phyloP scores from a whole-genome alignment of 2,888 invertebrate species.

The Thera britannica region DNA sequence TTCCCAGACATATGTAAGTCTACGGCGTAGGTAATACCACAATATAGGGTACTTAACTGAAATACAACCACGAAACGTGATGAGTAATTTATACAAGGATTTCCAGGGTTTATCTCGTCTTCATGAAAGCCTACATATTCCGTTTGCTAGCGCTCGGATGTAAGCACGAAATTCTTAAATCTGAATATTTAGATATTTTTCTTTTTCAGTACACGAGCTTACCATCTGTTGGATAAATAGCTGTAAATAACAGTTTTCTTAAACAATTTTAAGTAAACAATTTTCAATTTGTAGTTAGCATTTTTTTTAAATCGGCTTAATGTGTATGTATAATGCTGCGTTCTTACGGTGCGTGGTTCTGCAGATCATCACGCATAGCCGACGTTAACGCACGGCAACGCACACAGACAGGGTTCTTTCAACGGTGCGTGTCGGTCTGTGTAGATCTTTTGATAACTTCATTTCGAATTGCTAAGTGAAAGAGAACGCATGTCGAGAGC shows the following conservation, averaged over 20 bases:
- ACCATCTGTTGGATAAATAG: constrained; percentile 50
- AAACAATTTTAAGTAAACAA: neutral
- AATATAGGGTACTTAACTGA: constrained; percentile 6
- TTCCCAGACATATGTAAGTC: neutral
- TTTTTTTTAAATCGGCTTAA: no score
- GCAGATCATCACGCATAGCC: no score
- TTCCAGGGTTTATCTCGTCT: constrained; percentile 20
- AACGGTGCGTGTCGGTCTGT: no score
- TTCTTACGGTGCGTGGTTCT: no score
- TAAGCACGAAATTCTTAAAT: constrained; percentile 38
- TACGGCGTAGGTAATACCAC: constrained; percentile 1
- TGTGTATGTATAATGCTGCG: no score
- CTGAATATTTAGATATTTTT: constrained; percentile 40
- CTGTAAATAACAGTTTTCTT: constrained; percentile 37
- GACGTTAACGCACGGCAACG: no score
- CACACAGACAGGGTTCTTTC: no score
- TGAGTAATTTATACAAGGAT: constrained; percentile 26
- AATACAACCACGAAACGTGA: constrained; percentile 17
- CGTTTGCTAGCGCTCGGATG: constrained; percentile 22
- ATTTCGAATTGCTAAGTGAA: no score
- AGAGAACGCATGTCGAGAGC: no score
- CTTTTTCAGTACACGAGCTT: constrained; percentile 33
- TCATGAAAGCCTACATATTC: constrained; percentile 31
- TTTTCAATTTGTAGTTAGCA: no score
- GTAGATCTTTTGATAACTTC: no score